A percentile compares a stretch with the other conserved stretches of the same genome.
Conservation (phyloP, 2,888 invertebrate genomes). For the Rhagonycha lutea region DNA sequence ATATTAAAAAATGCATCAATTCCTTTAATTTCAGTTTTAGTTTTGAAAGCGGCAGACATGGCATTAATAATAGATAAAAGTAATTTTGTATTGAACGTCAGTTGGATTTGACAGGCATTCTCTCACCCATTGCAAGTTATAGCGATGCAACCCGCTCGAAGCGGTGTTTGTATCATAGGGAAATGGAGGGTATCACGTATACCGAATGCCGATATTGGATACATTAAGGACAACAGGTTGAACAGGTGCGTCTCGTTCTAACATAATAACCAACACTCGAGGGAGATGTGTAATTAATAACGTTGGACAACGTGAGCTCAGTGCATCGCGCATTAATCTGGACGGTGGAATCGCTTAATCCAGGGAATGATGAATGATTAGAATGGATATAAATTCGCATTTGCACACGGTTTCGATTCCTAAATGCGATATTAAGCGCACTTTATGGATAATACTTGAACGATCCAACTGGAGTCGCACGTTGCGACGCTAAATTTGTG, state of each 20-base stretch:
- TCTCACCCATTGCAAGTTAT: slow-evolving; percentile 15
- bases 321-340: slow-evolving; percentile 40
- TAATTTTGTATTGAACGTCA: slow-evolving; percentile 22
- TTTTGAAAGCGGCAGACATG: background rate
- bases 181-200: slow-evolving; percentile 1
- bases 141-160: slow-evolving; percentile 6
- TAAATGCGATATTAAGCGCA: slow-evolving; percentile 45
- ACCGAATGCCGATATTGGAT: slow-evolving; percentile 10
- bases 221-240: slow-evolving; percentile 28
- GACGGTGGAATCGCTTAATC: slow-evolving; percentile 47
- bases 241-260: slow-evolving; percentile 34
- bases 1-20: background rate
- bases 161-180: background rate
- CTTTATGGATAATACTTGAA: slow-evolving; percentile 37
- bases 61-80: background rate
- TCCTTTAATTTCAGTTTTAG: background rate
- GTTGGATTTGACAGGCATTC: slow-evolving; percentile 18
- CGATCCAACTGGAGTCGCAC: slow-evolving; percentile 28
- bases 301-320: slow-evolving; percentile 29
- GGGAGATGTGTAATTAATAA: slow-evolving; percentile 47
- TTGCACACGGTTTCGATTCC: slow-evolving; percentile 48
- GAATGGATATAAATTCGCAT: slow-evolving; percentile 49
- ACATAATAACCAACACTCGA: slow-evolving; percentile 10
- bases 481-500: slow-evolving; percentile 41
- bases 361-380: slow-evolving; percentile 52